Base-by-base conservation (phyloP, 2,797 vertebrate species). In the Melanitta fusca region DNA sequence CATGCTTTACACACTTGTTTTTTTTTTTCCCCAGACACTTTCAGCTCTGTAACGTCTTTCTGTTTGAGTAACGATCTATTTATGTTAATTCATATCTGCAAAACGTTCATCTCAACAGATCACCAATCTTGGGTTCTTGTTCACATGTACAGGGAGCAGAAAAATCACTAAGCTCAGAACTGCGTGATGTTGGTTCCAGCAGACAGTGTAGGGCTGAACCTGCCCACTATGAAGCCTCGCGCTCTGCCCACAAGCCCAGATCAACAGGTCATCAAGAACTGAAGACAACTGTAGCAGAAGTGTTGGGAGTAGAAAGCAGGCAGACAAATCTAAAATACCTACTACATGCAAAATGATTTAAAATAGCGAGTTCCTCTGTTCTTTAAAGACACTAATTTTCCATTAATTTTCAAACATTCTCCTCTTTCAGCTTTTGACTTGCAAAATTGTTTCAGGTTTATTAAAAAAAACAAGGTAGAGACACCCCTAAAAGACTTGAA, bases 81-180 rank as follows among this genome's bases (percentile, higher is more conserved):
- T 89, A 62, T 60, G 71, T 77, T 38, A 88, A 25, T 11, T 54
- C 49, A 17, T 41, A 91, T 9, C 41, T 58, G 65, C 25, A 19
- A 91, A 71, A 47, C 28, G 85, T 90, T 51, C 61, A 83, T 95
- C 95, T 96, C 95, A 97, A 95, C 96, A 97, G 91, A 97, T 96
- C 95, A 89, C 95, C 93, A 95, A 51, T 87, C 83, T 41, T 38
- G 41, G 53, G 45, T 53, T 80, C 82, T 73, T 36, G 75, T 79
- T 90, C 80, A 39, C 27, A 3, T 1, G 8, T 19, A 36, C 0
- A 5, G 53, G 38, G 62, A 91, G 73, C 58, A 51, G 80, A 69
- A 81, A 81, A 87, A 43, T 49, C 71, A 32, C 66, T 81, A 34
- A 75, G 91, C 87, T 93, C 91, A 36, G 75, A 71, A 78, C 5